Conservation (phyloP, 2,888 invertebrate genomes). For the Calliopum simillimum region DNA sequence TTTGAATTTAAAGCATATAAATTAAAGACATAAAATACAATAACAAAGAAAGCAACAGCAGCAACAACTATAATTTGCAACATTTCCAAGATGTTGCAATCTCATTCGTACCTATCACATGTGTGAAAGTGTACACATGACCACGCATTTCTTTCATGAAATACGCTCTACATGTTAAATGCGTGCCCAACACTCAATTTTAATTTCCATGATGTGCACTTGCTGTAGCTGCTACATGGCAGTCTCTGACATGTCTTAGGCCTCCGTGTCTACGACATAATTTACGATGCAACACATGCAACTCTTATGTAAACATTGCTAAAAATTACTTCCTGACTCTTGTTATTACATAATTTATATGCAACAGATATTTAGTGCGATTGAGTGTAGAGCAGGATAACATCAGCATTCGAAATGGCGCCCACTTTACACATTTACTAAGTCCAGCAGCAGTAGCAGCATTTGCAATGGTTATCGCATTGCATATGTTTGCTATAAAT, state of each 20-base stretch:
- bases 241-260: neutral
- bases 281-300: neutral
- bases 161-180: neutral
- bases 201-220: slow-evolving; percentile 1
- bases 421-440: too few relatives aligned
- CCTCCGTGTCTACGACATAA: neutral
- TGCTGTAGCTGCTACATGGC: neutral
- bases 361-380: too few relatives aligned
- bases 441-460: too few relatives aligned
- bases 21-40: neutral
- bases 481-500: too few relatives aligned
- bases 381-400: too few relatives aligned
- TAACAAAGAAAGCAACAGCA: slow-evolving; percentile 1
- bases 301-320: slow-evolving; percentile 1
- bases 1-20: neutral
- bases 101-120: too few relatives aligned
- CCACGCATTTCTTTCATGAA: slow-evolving; percentile 7
- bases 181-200: slow-evolving; percentile 13
- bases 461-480: too few relatives aligned
- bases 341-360: too few relatives aligned
- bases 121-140: neutral
- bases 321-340: slow-evolving; percentile 15
- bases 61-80: neutral
- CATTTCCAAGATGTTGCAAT: too few relatives aligned
- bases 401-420: too few relatives aligned